Conservation (phyloP, 2,888 invertebrate genomes). For the Xanthostigma xanthostigma region DNA sequence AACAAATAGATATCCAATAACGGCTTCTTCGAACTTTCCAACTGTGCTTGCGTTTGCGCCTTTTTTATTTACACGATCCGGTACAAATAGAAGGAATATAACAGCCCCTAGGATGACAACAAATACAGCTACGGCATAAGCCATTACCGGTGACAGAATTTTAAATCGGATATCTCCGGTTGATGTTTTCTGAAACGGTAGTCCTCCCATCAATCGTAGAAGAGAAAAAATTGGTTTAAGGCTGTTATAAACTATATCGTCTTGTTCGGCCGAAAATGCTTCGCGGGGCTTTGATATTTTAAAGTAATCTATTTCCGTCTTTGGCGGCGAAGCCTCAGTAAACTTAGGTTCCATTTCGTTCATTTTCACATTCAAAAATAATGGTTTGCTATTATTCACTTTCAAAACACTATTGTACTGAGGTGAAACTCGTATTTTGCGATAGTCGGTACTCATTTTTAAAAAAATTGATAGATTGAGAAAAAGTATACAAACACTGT, state of each 20-base stretch:
- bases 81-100: slow-evolving; percentile 12
- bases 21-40: slow-evolving; percentile 58
- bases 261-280: no score
- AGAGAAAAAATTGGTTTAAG: slow-evolving; percentile 32
- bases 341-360: no score
- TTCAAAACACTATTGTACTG: no score
- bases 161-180: slow-evolving; percentile 24
- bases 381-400: no score
- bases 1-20: slow-evolving; percentile 59
- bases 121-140: slow-evolving; percentile 40
- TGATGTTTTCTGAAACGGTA: slow-evolving; percentile 39
- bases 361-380: no score
- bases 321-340: no score
- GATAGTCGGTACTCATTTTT: no score
- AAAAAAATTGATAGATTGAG: no score
- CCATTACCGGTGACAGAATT: slow-evolving; percentile 37
- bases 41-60: slow-evolving; percentile 25
- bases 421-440: no score
- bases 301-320: no score
- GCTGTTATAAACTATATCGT: slow-evolving; percentile 25
- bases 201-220: slow-evolving; percentile 40
- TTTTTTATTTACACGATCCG: neutral
- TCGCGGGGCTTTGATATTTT: no score
- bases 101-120: slow-evolving; percentile 27
- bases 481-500: no score